Conservation (phyloP, 2,113 vertebrate genomes). For the Muscicapa adusta region DNA sequence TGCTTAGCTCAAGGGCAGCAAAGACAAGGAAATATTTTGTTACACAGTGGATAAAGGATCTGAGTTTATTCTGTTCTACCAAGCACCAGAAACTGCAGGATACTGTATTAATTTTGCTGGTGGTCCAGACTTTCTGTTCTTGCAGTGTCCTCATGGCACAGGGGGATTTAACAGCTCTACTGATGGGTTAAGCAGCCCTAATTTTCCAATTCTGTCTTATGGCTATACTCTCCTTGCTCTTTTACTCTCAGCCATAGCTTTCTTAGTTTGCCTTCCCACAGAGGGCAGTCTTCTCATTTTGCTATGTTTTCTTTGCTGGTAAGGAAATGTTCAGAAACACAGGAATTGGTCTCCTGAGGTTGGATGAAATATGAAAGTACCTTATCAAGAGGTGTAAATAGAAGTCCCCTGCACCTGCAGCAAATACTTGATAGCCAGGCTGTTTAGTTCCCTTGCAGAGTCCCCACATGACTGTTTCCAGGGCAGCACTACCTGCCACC, state of each 20-base stretch:
- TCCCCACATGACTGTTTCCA: background rate
- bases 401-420: background rate
- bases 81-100: background rate
- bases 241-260: background rate
- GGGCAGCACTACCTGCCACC: background rate
- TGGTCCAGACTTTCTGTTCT: background rate
- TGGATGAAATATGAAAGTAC: background rate
- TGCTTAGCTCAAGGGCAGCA: background rate
- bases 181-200: background rate
- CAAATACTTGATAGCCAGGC: background rate
- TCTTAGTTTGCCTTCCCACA: background rate
- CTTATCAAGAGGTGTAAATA: background rate
- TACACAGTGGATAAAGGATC: background rate
- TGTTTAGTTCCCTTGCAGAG: background rate
- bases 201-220: fast-evolving
- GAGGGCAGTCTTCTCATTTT: background rate
- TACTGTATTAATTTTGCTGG: background rate
- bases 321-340: background rate
- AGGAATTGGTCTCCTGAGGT: background rate
- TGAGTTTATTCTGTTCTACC: background rate
- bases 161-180: background rate
- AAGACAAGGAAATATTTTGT: background rate
- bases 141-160: fast-evolving
- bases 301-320: background rate
- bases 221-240: background rate